Conservation (phyloP, 2,797 vertebrate genomes). For the Pachyuromys duprasi region DNA sequence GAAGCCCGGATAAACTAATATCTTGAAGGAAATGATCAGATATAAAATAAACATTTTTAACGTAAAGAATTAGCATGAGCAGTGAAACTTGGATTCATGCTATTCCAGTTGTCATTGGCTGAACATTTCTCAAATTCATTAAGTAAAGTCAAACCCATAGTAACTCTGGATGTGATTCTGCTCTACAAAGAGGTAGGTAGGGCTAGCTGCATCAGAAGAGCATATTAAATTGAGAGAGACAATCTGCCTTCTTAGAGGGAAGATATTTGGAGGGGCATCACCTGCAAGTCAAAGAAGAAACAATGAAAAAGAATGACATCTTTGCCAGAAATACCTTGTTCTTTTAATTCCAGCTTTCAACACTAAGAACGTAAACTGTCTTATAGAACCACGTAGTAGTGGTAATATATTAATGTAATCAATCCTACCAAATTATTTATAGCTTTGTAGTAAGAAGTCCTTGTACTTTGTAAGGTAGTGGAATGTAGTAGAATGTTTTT, state of each 20-base stretch:
- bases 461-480: neutral
- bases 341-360: neutral
- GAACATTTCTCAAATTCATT: neutral
- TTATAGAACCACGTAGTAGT: fast-evolving
- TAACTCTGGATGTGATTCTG: neutral
- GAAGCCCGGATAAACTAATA: neutral
- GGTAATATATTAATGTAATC: neutral
- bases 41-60: neutral
- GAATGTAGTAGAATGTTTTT: neutral
- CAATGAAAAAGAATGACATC: too few relatives aligned
- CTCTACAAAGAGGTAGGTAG: neutral
- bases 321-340: neutral
- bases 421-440: neutral
- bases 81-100: neutral
- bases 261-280: neutral
- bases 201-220: neutral
- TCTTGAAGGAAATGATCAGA: neutral
- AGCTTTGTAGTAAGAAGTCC: neutral
- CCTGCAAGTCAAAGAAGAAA: neutral
- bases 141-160: neutral
- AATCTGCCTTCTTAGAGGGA: fast-evolving
- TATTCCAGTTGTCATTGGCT: neutral
- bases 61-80: neutral
- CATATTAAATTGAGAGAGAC: neutral
- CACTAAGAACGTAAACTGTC: neutral